A percentile compares a stretch with the other conserved stretches of the same genome.
Evolutionary conservation across 1,140 invertebrate genomes (phyloP).

Genomic region (Halesus radiatus): DNA sequence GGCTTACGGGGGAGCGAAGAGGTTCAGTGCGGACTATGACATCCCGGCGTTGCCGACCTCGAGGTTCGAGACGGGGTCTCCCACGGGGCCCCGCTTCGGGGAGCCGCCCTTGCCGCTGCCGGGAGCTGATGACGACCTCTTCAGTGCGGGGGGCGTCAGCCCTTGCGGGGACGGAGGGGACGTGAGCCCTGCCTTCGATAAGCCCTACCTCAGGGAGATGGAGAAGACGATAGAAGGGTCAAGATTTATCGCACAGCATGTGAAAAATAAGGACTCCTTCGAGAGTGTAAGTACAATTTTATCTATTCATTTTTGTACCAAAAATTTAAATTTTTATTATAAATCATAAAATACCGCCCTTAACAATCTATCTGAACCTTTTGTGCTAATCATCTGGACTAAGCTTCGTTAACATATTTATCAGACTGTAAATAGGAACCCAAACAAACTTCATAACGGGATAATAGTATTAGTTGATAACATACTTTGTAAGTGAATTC

Average conservation of each 20-base stretch:
- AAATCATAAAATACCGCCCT: background rate
- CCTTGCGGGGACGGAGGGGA: conserved; percentile 74
- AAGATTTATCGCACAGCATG: conserved; percentile 94
- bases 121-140: conserved; percentile 84
- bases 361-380: too few relatives aligned
- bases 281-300: conserved; percentile 86
- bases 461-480: too few relatives aligned
- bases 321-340: background rate
- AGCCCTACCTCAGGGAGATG: conserved; percentile 81
- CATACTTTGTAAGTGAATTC: too few relatives aligned
- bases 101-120: conserved; percentile 80
- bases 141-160: conserved; percentile 76
- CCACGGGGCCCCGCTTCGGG: conserved; percentile 72
- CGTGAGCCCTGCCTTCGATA: conserved; percentile 84
- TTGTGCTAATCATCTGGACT: too few relatives aligned
- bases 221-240: conserved; percentile 92
- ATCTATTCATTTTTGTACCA: background rate
- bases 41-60: conserved; percentile 75
- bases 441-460: too few relatives aligned
- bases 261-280: conserved; percentile 94
- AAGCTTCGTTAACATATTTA: too few relatives aligned
- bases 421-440: too few relatives aligned
- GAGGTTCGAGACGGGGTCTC: conserved; percentile 69
- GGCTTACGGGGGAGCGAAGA: conserved; percentile 71
- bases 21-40: conserved; percentile 81